Conservation (phyloP, 2,797 vertebrate species). For the Molossus alvarezi region DNA sequence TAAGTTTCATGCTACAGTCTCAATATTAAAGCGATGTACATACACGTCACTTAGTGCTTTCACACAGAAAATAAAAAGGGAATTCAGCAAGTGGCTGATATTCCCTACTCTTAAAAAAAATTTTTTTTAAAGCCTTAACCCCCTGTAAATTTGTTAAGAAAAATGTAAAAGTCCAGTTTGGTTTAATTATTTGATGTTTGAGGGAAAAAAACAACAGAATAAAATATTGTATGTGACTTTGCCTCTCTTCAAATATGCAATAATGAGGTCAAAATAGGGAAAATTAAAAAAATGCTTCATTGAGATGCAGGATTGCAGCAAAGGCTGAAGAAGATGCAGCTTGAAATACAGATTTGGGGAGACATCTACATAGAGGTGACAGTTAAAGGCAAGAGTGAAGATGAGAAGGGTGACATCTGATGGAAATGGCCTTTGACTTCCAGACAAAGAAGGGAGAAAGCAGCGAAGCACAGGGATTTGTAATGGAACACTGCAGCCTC, state of each 20-base stretch:
- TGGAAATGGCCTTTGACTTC: constrained; percentile 60
- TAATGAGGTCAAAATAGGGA: neutral
- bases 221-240: neutral
- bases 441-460: neutral
- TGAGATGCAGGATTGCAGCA: neutral
- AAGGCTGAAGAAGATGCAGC: neutral
- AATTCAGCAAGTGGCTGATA: neutral
- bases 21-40: constrained; percentile 27
- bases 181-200: constrained; percentile 44
- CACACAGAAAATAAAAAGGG: constrained; percentile 59
- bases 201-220: neutral
- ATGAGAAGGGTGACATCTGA: constrained; percentile 42
- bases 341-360: neutral
- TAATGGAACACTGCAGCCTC: constrained; percentile 46
- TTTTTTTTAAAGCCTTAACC: neutral
- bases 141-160: constrained; percentile 11
- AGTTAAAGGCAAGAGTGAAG: neutral
- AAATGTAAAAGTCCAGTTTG: neutral
- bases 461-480: neutral
- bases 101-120: neutral
- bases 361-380: neutral
- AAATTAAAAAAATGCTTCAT: neutral
- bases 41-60: constrained; percentile 9
- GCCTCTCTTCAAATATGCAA: neutral
- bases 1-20: constrained; percentile 19